Conservation (phyloP, 2,113 vertebrate genomes). For the Neodontobutis hainanensis region DNA sequence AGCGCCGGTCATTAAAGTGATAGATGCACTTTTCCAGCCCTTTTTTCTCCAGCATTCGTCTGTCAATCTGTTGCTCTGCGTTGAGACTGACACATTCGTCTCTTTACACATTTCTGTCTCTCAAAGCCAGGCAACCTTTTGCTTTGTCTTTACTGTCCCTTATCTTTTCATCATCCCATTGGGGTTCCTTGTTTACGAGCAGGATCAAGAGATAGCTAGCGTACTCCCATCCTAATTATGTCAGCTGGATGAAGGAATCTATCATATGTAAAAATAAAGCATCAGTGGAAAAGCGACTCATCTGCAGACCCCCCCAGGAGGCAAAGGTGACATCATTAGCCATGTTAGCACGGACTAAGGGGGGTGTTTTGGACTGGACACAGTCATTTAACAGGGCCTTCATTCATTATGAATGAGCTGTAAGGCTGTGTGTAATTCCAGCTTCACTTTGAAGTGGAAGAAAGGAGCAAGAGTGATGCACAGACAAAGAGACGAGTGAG, state of each 20-base stretch:
- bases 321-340: conserved; percentile 67
- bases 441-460: conserved; percentile 63
- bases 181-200: conserved; percentile 26
- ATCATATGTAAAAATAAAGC: conserved; percentile 52
- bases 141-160: conserved; percentile 3
- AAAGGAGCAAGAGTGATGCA: conserved; percentile 31
- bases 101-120: conserved; percentile 15
- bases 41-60: conserved; percentile 35
- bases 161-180: background rate
- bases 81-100: conserved; percentile 30
- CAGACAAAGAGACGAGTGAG: conserved; percentile 13
- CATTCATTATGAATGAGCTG: conserved; percentile 73
- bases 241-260: conserved; percentile 48
- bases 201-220: conserved; percentile 9
- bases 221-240: conserved; percentile 37
- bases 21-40: conserved; percentile 54
- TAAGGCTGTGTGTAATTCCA: conserved; percentile 55
- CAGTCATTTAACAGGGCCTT: conserved; percentile 63
- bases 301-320: conserved; percentile 26
- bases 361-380: conserved; percentile 45
- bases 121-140: background rate
- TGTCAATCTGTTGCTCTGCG: conserved; percentile 42
- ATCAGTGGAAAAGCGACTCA: conserved; percentile 42
- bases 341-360: conserved; percentile 24
- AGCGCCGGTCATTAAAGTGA: conserved; percentile 60